A percentile compares a stretch with the other conserved stretches of the same genome.
phyloP scores from a whole-genome alignment of 2,888 invertebrate species.

The Ophion ventricosus region DNA sequence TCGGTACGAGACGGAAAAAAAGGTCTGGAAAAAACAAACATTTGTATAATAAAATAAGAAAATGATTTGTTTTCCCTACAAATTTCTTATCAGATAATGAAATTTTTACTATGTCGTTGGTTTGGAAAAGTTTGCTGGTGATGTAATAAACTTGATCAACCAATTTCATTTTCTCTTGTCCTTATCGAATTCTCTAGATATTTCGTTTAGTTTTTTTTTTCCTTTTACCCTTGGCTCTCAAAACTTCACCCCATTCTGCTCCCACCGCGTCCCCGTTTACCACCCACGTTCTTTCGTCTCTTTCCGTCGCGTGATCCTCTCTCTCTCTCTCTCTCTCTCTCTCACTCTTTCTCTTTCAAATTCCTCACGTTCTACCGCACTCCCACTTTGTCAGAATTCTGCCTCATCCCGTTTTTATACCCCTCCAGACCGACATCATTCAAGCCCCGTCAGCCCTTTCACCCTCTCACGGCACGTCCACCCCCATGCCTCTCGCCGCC shows the following conservation, averaged over 20 bases:
- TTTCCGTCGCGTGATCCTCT: constrained; percentile 8
- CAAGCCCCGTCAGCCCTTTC: constrained; percentile 44
- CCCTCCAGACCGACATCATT: constrained; percentile 49
- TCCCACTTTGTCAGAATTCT: constrained; percentile 21
- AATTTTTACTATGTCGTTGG: constrained; percentile 5
- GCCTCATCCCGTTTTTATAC: constrained; percentile 2
- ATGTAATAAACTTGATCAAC: constrained; percentile 22
- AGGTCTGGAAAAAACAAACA: background rate
- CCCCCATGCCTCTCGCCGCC: constrained; percentile 24
- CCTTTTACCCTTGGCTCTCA: constrained; percentile 24
- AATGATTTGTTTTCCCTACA: background rate
- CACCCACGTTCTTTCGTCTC: constrained; percentile 23
- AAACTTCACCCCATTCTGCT: constrained; percentile 31
- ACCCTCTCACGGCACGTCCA: constrained; percentile 8
- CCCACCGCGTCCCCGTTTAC: constrained; percentile 27
- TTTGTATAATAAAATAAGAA: background rate
- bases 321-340: constrained; percentile 17
- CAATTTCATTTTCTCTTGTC: constrained; percentile 30
- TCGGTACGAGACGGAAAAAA: background rate
- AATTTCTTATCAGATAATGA: constrained; percentile 7
- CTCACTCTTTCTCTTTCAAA: background rate
- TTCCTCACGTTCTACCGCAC: background rate
- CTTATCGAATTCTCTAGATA: constrained; percentile 25
- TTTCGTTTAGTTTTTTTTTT: constrained; percentile 37
- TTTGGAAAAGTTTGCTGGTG: constrained; percentile 21